phyloP scores from a whole-genome alignment of 92 coral and sea anemone species.

The Isaurus tuberculatus region DNA sequence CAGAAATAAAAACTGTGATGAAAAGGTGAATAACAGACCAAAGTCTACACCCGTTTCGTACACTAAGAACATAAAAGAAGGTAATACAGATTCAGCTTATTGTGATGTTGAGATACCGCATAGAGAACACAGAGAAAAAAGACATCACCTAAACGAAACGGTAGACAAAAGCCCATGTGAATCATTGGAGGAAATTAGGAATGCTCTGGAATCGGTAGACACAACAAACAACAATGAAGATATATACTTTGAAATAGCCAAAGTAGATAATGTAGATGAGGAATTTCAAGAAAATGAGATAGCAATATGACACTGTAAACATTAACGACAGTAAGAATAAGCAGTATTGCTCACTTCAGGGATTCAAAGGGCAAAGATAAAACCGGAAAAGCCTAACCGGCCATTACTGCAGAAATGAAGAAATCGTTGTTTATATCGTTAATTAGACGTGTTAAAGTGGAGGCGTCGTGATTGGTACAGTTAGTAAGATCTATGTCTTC shows the following conservation, averaged over 20 bases:
- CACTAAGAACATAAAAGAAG: not conserved
- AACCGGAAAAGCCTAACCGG: no score
- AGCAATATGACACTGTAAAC: not conserved
- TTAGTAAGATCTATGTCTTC: no score
- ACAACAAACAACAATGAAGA: not conserved
- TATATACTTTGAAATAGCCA: not conserved
- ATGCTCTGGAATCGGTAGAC: not conserved
- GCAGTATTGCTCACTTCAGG: no score
- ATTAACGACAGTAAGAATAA: no score
- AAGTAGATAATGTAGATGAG: not conserved
- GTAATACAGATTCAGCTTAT: not conserved
- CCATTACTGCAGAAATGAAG: no score
- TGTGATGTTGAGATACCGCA: not conserved
- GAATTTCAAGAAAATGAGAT: not conserved
- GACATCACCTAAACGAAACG: not conserved
- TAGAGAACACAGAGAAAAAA: not conserved
- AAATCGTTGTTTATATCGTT: no score
- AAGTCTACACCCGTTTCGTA: conserved; percentile 12
- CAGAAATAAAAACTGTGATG: not conserved
- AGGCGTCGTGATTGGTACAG: no score
- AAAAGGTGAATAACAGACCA: not conserved
- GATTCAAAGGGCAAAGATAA: no score
- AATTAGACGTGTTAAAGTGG: no score
- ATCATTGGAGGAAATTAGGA: not conserved
- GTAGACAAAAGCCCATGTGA: not conserved